Conservation (phyloP, 2,797 vertebrate genomes). For the Mus minutoides region DNA sequence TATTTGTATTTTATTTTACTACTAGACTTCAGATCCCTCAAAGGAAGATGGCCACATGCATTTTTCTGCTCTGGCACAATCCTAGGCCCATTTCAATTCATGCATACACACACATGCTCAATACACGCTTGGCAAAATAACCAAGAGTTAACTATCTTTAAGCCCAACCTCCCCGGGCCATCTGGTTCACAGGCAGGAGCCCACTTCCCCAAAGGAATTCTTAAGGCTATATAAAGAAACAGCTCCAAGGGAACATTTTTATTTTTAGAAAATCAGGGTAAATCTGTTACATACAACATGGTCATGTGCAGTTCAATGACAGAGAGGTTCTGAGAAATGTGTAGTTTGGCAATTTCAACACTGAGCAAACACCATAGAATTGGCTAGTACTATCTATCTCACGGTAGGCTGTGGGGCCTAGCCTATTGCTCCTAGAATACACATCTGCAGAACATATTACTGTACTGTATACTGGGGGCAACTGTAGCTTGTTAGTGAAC, state of each 20-base stretch:
- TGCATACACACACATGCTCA: not conserved
- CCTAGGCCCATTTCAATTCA: not conserved
- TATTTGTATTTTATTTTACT: constrained; percentile 37
- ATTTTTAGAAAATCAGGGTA: constrained; percentile 40
- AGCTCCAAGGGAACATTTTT: not conserved
- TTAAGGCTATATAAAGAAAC: constrained; percentile 21
- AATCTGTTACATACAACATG: not conserved
- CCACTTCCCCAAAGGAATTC: constrained; percentile 23
- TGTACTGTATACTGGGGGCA: not conserved
- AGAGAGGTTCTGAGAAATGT: not conserved
- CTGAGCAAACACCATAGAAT: not conserved
- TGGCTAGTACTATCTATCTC: not conserved
- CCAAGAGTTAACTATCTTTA: not conserved
- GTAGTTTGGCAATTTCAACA: not conserved
- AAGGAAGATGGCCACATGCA: not conserved
- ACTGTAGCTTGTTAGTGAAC: not conserved
- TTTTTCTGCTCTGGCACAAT: not conserved
- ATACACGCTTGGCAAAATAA: not conserved
- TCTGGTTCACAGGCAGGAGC: constrained; percentile 19
- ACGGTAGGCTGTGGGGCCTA: not conserved
- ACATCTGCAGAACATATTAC: not conserved
- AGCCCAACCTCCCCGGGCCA: not conserved
- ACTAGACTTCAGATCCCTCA: not conserved
- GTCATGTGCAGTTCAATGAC: not conserved
- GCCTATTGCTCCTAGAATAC: not conserved